phyloP scores from a whole-genome alignment of 2,888 invertebrate genomes.

The Macrosiphum euphorbiae region DNA sequence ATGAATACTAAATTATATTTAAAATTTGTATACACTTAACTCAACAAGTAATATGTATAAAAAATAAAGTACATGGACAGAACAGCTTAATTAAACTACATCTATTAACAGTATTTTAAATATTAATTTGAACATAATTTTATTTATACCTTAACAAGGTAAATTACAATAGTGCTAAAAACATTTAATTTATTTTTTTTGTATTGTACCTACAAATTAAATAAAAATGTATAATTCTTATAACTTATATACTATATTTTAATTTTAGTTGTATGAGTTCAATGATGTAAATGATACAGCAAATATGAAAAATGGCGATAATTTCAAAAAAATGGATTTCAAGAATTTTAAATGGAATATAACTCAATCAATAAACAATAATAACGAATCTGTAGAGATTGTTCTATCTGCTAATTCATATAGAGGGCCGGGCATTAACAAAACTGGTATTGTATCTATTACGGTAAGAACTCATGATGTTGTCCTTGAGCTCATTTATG shows the following conservation, averaged over 20 bases:
- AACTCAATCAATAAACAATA: slow-evolving; percentile 39
- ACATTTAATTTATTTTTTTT: not conserved
- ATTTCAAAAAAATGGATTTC: slow-evolving; percentile 47
- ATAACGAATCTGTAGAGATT: slow-evolving; percentile 45
- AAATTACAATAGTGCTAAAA: not conserved
- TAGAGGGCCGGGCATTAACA: slow-evolving; percentile 36
- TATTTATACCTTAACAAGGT: not conserved
- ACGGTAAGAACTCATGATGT: slow-evolving; percentile 44
- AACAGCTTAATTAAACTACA: not conserved
- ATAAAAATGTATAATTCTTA: not conserved
- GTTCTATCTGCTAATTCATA: slow-evolving; percentile 27
- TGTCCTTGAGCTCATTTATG: slow-evolving; percentile 39
- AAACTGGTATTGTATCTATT: slow-evolving; percentile 52
- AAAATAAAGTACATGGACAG: not conserved
- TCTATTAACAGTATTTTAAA: not conserved
- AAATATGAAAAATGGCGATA: not conserved
- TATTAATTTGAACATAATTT: not conserved
- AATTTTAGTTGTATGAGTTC: slow-evolving; percentile 65
- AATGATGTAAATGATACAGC: slow-evolving; percentile 64
- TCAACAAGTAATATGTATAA: not conserved
- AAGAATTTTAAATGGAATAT: slow-evolving; percentile 61
- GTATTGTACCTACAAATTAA: not conserved
- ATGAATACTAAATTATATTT: not conserved
- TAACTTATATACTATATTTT: slow-evolving; percentile 22
- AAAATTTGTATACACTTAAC: not conserved